Conservation (phyloP, 2,113 vertebrate species). For the Electrona antarctica region DNA sequence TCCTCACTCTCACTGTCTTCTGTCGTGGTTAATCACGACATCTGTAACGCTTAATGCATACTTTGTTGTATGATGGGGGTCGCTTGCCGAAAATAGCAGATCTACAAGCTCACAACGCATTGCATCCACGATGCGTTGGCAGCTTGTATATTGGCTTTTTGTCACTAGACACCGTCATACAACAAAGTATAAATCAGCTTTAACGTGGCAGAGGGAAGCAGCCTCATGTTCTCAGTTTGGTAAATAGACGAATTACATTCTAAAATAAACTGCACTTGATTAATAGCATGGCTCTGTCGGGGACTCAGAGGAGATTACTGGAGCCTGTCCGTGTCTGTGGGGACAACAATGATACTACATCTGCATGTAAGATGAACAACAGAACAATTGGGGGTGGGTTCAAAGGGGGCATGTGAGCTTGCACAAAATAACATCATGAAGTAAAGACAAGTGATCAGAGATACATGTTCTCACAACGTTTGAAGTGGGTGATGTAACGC, state of each 20-base stretch:
- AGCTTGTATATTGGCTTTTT: too few species aligned
- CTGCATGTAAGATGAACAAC: neutral
- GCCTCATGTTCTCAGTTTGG: neutral
- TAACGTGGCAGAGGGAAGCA: neutral
- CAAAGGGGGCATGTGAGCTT: slow-evolving; percentile 1
- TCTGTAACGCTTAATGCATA: too few species aligned
- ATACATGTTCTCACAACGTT: neutral
- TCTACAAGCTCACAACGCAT: too few species aligned
- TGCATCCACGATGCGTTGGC: too few species aligned
- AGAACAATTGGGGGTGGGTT: neutral
- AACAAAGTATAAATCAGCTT: too few species aligned
- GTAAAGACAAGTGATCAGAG: neutral
- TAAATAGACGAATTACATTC: slow-evolving; percentile 2
- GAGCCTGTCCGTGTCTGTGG: neutral
- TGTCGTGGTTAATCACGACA: slow-evolving; percentile 7
- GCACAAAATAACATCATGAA: neutral
- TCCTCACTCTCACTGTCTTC: neutral
- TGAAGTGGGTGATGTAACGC: neutral
- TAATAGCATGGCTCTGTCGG: neutral
- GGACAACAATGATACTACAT: neutral
- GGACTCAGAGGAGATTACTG: neutral
- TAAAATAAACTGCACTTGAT: slow-evolving; percentile 1
- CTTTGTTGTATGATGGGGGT: too few species aligned
- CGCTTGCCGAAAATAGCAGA: too few species aligned
- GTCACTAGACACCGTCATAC: too few species aligned